Evolutionary conservation across 2,113 vertebrate genomes (phyloP).

Genomic region (Mirounga angustirostris): DNA sequence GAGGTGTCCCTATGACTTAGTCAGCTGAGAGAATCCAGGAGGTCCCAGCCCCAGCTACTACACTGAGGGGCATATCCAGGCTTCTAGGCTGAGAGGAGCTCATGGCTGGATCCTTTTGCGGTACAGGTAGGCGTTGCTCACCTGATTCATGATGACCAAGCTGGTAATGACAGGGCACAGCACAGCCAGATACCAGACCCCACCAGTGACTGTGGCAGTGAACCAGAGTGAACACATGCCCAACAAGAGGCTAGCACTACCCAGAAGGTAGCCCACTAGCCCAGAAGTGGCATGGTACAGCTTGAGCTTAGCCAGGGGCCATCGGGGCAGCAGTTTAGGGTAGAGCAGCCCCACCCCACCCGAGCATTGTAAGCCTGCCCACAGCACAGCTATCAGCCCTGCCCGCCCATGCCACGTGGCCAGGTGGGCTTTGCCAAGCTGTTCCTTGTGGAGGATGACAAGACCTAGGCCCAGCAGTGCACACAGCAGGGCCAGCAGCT

Average conservation of each 20-base stretch:
- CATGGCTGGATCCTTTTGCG: slow-evolving; percentile 94
- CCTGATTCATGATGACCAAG: slow-evolving; percentile 96
- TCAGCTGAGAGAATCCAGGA: background rate
- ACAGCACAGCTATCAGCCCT: slow-evolving; percentile 92
- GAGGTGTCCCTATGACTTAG: background rate
- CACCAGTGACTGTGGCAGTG: slow-evolving; percentile 86
- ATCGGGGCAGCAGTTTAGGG: slow-evolving; percentile 93
- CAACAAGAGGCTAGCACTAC: slow-evolving; percentile 92
- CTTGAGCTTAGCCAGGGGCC: slow-evolving; percentile 96
- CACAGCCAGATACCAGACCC: slow-evolving; percentile 92
- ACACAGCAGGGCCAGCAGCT: slow-evolving; percentile 91
- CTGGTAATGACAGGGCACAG: slow-evolving; percentile 91
- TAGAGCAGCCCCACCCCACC: slow-evolving; percentile 93
- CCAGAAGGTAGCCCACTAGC: slow-evolving; percentile 94
- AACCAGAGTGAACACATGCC: slow-evolving; percentile 97
- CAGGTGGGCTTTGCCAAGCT: slow-evolving; percentile 93
- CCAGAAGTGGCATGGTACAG: slow-evolving; percentile 95
- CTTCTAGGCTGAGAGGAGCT: slow-evolving; percentile 67
- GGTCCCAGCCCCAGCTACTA: background rate
- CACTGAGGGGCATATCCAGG: background rate
- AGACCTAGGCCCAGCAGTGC: slow-evolving; percentile 91
- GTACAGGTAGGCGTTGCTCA: slow-evolving; percentile 94
- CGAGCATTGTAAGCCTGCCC: slow-evolving; percentile 87
- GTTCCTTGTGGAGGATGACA: slow-evolving; percentile 94
- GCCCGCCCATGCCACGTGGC: slow-evolving; percentile 94